Conservation (phyloP, 2,888 invertebrate species). For the Colostygia pectinataria region DNA sequence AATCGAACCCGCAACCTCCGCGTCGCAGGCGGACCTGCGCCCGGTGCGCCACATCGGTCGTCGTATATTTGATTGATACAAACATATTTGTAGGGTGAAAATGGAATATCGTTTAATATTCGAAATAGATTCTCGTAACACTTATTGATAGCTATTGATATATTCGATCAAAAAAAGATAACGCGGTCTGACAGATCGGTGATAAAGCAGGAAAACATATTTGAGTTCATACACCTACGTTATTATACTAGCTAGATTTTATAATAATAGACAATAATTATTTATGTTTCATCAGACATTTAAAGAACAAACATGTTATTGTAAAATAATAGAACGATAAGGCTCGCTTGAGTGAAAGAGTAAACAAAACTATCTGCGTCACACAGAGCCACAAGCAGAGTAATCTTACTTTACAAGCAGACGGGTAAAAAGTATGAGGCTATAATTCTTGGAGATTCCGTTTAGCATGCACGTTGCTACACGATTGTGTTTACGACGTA, state of each 20-base stretch:
- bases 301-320: not conserved
- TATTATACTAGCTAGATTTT: not conserved
- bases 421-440: slow-evolving; percentile 11
- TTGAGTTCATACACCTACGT: slow-evolving; percentile 2
- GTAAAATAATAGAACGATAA: not conserved
- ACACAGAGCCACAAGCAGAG: slow-evolving; percentile 7
- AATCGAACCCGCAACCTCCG: too few relatives aligned
- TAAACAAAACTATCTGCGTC: slow-evolving; percentile 9
- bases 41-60: too few relatives aligned
- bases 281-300: not conserved
- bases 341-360: not conserved
- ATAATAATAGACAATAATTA: not conserved
- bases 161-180: slow-evolving; percentile 29
- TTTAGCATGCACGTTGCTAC: slow-evolving; percentile 18
- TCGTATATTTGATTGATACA: not conserved
- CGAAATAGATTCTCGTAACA: slow-evolving; percentile 32
- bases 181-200: slow-evolving; percentile 30
- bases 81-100: slow-evolving; percentile 8
- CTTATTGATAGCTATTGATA: slow-evolving; percentile 28
- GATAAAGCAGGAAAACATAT: slow-evolving; percentile 13
- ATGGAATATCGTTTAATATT: slow-evolving; percentile 30
- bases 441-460: slow-evolving; percentile 20
- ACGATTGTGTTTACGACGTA: slow-evolving; percentile 22
- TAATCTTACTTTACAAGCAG: slow-evolving; percentile 15
- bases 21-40: too few relatives aligned